Base-by-base conservation (phyloP, 1,140 invertebrate species). In the Procambarus virginalis region DNA sequence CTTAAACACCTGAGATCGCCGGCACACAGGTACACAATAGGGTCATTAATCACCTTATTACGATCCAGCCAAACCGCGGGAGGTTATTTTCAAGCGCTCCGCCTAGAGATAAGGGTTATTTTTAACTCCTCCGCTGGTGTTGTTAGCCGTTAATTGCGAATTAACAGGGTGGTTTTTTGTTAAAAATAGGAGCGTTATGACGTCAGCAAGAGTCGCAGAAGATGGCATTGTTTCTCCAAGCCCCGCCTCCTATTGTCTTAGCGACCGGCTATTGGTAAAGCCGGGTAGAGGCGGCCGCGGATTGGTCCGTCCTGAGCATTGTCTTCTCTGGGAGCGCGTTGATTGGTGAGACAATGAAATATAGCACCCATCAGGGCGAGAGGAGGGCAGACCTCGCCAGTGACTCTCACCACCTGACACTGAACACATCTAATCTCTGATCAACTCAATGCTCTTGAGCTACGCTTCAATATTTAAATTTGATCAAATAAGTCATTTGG, bases 221-320 rank as follows among this genome's bases (percentile, higher is more conserved):
- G 86, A 81, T 81, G 86, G 86, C 86, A 88, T 88, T 88, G 86
- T 88, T 88, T 34, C 86, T 45, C 60, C 4, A 20, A 45, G 78
- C 78, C 70, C 86, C 86, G 78, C 86, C 78, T 73, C 64, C 86
- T 46, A 88, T 88, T 88, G 86, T 88, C 86, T 88, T 88, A 82
- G 48, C 64, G 20, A 73, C 86, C 86, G 86, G 64, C 86, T 64
- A 88, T 88, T 88, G 86, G 86, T 88, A 81, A 55, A 88, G 78
- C 60, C 60, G 64, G 49, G 17, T 45, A 34, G 51, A 34, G 77
- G 17, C 78, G 46, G 60, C 48, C 60, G 58, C 86, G 51, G 34
- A 88, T 88, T 81, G 86, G 77, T 75, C 86, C 60, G 3, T 34
- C 45, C 78, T 75, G 64, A 81, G 78, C 70, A 88, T 88, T 88